Conservation (phyloP, 2,888 invertebrate species). For the Parnassius orleans region DNA sequence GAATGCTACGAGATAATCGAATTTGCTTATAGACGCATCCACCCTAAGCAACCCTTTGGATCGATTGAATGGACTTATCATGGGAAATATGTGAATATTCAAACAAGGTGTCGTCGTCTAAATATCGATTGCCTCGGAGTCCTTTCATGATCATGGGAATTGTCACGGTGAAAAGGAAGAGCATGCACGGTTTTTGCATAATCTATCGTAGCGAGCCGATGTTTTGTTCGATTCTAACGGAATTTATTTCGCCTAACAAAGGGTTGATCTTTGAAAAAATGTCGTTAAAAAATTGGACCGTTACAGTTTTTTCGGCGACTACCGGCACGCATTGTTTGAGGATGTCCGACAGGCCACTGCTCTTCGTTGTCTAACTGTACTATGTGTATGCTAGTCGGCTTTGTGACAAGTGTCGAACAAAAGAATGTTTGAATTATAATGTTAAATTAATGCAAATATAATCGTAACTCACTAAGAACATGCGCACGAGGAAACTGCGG, state of each 20-base stretch:
- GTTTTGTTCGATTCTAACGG: conserved; percentile 69
- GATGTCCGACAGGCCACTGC: conserved; percentile 7
- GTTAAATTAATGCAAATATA: conserved; percentile 38
- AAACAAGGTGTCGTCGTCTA: conserved; percentile 81
- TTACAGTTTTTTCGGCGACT: conserved; percentile 61
- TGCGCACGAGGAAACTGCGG: conserved; percentile 31
- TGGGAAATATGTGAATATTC: conserved; percentile 79
- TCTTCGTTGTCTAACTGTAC: conserved; percentile 46
- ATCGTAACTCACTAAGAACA: conserved; percentile 32
- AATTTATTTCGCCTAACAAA: conserved; percentile 49
- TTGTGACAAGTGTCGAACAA: conserved; percentile 35
- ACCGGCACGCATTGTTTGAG: conserved; percentile 51
- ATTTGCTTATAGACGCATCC: conserved; percentile 77
- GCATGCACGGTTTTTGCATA: conserved; percentile 73
- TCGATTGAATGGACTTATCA: conserved; percentile 58
- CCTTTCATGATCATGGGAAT: conserved; percentile 74
- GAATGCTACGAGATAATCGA: conserved; percentile 77
- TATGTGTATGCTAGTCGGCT: conserved; percentile 40
- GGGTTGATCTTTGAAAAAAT: conserved; percentile 60
- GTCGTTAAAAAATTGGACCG: conserved; percentile 68
- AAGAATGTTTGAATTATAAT: conserved; percentile 39
- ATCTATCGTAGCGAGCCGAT: conserved; percentile 61
- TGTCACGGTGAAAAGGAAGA: conserved; percentile 77
- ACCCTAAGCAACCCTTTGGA: conserved; percentile 68
- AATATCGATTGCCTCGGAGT: conserved; percentile 78